Evolutionary conservation across 2,888 invertebrate genomes (phyloP).

Genomic region (Heteromyza rotundicornis): DNA sequence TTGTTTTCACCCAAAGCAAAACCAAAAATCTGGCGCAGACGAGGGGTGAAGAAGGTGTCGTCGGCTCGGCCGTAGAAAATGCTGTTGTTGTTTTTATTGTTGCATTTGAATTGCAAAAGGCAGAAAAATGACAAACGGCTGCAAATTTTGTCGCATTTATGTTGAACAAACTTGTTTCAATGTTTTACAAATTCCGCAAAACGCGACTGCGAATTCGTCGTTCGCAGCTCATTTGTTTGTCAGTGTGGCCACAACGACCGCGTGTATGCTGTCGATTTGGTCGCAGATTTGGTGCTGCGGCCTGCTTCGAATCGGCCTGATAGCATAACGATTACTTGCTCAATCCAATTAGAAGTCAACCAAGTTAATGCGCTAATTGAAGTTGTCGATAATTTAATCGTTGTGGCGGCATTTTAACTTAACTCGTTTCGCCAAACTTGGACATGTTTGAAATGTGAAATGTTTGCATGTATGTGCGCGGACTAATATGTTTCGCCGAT

Average conservation of each 20-base stretch:
- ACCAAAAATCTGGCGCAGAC: background rate
- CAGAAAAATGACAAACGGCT: conserved; percentile 31
- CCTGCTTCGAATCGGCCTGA: no score
- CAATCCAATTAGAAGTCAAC: no score
- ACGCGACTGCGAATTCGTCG: background rate
- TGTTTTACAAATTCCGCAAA: conserved; percentile 33
- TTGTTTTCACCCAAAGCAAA: conserved; percentile 17
- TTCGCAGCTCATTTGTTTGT: conserved; percentile 11
- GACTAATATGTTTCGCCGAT: no score
- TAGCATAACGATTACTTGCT: no score
- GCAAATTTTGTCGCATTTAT: conserved; percentile 34
- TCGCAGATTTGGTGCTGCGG: background rate
- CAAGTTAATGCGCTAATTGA: background rate
- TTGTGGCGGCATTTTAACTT: no score
- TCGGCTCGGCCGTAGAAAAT: conserved; percentile 6
- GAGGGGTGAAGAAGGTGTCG: background rate
- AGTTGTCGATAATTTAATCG: no score
- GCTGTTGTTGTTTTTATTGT: conserved; percentile 23
- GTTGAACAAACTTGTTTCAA: conserved; percentile 35
- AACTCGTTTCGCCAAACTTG: no score
- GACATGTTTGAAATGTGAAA: no score
- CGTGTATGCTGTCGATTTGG: background rate
- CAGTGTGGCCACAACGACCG: background rate
- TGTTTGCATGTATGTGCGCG: no score
- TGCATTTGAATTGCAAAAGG: conserved; percentile 22